These are phyloP conservation scores for Pseudorectes ferrugineus DNA, from an alignment of 2,113 vertebrate genomes.

Conservation along the genomic window DNA sequence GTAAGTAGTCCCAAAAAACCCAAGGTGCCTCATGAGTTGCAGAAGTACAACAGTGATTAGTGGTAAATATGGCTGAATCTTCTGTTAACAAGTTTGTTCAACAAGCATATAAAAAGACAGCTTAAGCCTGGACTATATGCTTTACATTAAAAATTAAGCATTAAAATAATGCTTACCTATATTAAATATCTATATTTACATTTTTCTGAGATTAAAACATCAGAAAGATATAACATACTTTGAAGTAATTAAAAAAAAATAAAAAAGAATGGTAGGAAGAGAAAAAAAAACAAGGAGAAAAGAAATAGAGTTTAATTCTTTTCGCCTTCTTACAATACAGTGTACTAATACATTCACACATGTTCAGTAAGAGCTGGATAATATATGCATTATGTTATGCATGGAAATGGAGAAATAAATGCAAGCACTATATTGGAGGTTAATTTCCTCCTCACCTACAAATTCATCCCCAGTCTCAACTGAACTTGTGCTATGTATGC, in stretches of 20 bases:
- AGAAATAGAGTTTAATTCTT: not conserved
- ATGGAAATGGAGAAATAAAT: not conserved
- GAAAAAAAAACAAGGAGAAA: not conserved
- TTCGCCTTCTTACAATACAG: not conserved
- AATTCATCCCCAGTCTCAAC: slow-evolving; percentile 55
- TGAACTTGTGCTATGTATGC: slow-evolving; percentile 13
- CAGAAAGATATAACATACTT: not conserved
- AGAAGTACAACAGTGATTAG: slow-evolving; percentile 30
- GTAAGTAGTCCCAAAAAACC: slow-evolving; percentile 1
- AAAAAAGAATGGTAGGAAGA: not conserved
- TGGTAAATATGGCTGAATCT: not conserved
- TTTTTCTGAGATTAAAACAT: not conserved
- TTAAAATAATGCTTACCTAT: not conserved
- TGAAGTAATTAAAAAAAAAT: not conserved
- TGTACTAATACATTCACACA: not conserved
- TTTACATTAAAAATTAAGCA: not conserved
- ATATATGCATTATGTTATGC: not conserved
- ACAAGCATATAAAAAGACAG: not conserved
- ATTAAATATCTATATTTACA: not conserved
- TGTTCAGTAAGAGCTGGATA: not conserved
- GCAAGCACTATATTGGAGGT: slow-evolving; percentile 9
- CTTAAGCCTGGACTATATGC: not conserved
- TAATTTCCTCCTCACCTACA: slow-evolving; percentile 67
- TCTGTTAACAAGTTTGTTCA: not conserved
- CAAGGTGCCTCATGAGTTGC: not conserved